Percentiles rank a stretch among this genome's conserved stretches.
phyloP scores from a whole-genome alignment of 2,888 invertebrate genomes.

The Hydrotaea cyrtoneurina region DNA sequence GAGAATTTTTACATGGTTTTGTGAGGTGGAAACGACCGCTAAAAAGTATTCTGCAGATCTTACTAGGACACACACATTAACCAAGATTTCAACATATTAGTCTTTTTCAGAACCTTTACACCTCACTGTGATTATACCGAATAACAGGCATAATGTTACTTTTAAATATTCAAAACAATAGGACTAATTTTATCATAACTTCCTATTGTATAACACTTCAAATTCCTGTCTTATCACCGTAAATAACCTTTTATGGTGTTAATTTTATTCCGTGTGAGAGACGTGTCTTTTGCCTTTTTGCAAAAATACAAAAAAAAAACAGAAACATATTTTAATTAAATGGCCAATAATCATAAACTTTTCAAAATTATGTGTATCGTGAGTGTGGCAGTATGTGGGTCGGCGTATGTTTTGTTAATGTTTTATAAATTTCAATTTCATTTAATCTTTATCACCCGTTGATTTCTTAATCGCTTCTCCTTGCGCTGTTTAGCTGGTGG shows the following conservation, averaged over 20 bases:
- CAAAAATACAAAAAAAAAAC: neutral
- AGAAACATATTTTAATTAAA: neutral
- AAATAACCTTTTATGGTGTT: neutral
- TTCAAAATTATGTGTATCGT: conserved; percentile 5
- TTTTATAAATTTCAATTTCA: conserved; percentile 58
- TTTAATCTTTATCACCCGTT: conserved; percentile 65
- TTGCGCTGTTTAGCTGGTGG: neutral
- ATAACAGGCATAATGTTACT: no score
- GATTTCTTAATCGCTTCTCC: conserved; percentile 59
- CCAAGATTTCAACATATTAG: no score
- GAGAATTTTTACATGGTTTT: no score
- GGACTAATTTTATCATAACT: neutral
- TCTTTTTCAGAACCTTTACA: no score
- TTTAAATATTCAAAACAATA: neutral
- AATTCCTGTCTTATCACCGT: neutral
- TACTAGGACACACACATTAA: no score
- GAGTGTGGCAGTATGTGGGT: neutral
- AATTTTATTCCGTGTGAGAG: neutral
- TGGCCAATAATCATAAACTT: conserved; percentile 6
- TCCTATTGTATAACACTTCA: neutral
- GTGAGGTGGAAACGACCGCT: no score
- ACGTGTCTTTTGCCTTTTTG: neutral
- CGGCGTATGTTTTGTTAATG: conserved; percentile 7
- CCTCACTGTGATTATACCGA: no score
- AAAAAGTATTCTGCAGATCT: no score